Evolutionary conservation across 2,888 invertebrate species (phyloP), one percentile per base, ranked within the genome.

Genomic region (Hirtodrosophila duncani): DNA sequence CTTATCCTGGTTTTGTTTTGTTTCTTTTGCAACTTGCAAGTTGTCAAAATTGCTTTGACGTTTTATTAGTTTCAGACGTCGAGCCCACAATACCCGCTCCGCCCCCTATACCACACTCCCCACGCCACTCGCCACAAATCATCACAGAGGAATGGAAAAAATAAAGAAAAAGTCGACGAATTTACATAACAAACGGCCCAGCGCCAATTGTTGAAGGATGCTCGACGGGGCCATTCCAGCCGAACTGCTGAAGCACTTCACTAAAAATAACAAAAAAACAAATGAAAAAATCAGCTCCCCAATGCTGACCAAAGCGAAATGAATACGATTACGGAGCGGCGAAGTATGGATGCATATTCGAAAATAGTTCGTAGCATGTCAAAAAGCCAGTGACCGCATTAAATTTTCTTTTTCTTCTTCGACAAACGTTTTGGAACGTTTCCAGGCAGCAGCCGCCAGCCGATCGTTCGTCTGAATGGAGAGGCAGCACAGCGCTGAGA

Each of bases 321-420:
- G 67, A 60, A 68, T 62, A 57, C 44, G 29, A 44, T 8, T 14
- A 38, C 38, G 38, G 30, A 56, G 31, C 39, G 38, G 23, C 30
- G 31, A 14, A 46, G 21, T 49, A 30, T 48, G 31, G 58, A 65
- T 34, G 52, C 39, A 67, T 55, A 74, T 72, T 74, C 42, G 56
- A 69, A 78, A 81, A 78, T 69, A 74, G 78, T 78, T 58, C 70
- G 70, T 38, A 53, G 53, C 67, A 41, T 82, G 68, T 82, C 65
- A 61, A 68, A 65, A 81, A 81, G 80, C 74, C 83, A 80, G 55
- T 83, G 80, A 81, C 80, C 83, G 83, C 83, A 75, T 83, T 81
- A 74, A 64, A 62, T 77, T 68, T 59, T 41, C 44, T 64, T 56
- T 60, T 16, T n/a, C n/a, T 23, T 30, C 38, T 36, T 38, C 31